Base-by-base conservation (phyloP, 1,140 invertebrate genomes). In the Oreohelix idahoensis region DNA sequence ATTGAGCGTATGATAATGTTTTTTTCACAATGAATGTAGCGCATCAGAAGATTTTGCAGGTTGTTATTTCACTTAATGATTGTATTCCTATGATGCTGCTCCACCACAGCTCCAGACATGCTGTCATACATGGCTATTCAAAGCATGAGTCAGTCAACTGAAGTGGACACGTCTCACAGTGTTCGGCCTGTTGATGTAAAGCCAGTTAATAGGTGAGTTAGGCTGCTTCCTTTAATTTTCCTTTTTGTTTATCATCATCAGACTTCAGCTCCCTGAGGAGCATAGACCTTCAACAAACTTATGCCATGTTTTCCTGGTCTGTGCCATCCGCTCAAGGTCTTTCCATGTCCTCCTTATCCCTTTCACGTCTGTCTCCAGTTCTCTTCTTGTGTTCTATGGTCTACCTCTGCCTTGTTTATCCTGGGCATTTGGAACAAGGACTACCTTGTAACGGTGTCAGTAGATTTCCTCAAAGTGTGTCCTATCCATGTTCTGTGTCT, bases 121-220 rank as follows among this genome's bases (percentile, higher is more conserved):
- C 29, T 63, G 51, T 79, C 77, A 2, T 36, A 15, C 17, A 66
- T 79, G 51, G 77, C 77, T 8, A 66, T 5, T 63, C 77, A 79
- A 66, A 79, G 51, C 38, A 38, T 79, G 20, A 79, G 77, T 66
- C 77, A 79, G 58, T 35, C 53, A 53, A 79, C 77, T 26, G 77
- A 79, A 36, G 32, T 66, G 53, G 77, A 79, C 39, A n/a, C 58
- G 66, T 66, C 77, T 63, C 51, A 38, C 20, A 8, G 20, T 8
- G 4, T 26, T 35, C 13, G 15, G 23, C 15, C 42, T 45, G 39
- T 20, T 5, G 77, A 66, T 38, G 35, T 63, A 20, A 79, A 39
- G 36, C 45, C 35, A 63, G 49, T 0, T 11, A 66, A 36, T 5
- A 79, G 58, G 77, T 77, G 10, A 13, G 75, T 26, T 58, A 4